A percentile compares a stretch with the other conserved stretches of the same genome.
These are phyloP conservation scores for Paelopatides confundens DNA, from an alignment of 53 echinoderm and acorn worm genomes.

Conservation along the genomic window DNA sequence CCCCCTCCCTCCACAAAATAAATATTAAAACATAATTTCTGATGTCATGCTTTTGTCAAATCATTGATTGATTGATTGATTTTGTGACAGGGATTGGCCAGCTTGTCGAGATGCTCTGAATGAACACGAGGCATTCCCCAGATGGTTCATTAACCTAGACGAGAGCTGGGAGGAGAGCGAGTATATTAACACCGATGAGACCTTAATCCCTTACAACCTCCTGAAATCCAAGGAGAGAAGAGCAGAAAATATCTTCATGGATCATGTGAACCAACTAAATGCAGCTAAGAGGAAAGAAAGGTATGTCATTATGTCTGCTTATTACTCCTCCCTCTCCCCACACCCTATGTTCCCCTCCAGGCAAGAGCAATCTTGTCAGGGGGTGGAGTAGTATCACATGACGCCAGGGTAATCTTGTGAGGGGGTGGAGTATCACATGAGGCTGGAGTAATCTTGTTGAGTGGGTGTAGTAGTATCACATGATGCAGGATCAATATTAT, in stretches of 20 bases:
- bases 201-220: constrained; percentile 79
- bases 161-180: constrained; percentile 73
- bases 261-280: constrained; percentile 81
- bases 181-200: constrained; percentile 77
- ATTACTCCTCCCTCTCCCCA: neutral
- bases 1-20: too few species aligned
- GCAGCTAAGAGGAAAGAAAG: constrained; percentile 87
- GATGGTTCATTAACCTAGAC: constrained; percentile 81
- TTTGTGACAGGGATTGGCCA: constrained; percentile 72
- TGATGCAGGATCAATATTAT: too few species aligned
- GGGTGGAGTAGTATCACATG: too few species aligned
- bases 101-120: constrained; percentile 70
- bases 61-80: neutral
- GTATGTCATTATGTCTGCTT: constrained; percentile 54
- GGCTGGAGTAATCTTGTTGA: too few species aligned
- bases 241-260: constrained; percentile 78
- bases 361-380: too few species aligned
- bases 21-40: neutral
- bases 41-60: neutral
- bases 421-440: too few species aligned
- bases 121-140: constrained; percentile 56
- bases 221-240: constrained; percentile 49
- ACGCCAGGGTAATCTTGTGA: too few species aligned
- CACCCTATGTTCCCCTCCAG: too few species aligned
- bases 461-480: too few species aligned